Percentiles rank a stretch among this genome's conserved stretches.
Conservation (phyloP, 2,797 vertebrate genomes). For the Micromesistius poutassou region DNA sequence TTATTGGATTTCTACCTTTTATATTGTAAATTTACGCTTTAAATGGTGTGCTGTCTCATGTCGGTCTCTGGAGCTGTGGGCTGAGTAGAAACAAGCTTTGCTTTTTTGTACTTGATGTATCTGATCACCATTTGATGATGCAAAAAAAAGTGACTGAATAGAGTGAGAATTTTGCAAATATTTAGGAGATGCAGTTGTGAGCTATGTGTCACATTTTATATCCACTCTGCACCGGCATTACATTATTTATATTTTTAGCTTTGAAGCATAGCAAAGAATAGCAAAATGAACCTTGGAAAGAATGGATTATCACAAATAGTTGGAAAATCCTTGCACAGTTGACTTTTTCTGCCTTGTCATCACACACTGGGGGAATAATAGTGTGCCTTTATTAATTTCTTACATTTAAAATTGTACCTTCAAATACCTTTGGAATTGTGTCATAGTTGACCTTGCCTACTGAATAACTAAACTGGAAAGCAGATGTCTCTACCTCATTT, state of each 20-base stretch:
- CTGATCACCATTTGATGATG: neutral
- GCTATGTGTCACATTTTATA: too few relatives aligned
- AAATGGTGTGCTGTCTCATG: neutral
- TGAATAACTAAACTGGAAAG: neutral
- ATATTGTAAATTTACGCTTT: neutral
- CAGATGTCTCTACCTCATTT: slow-evolving; percentile 42
- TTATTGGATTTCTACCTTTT: neutral
- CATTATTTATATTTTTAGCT: too few relatives aligned
- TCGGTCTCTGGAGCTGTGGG: neutral
- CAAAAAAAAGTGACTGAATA: too few relatives aligned
- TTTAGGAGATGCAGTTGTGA: too few relatives aligned
- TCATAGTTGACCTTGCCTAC: neutral
- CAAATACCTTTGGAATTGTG: neutral
- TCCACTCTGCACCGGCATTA: too few relatives aligned
- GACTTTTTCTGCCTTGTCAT: neutral
- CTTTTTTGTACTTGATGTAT: slow-evolving; percentile 6
- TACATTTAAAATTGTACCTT: neutral
- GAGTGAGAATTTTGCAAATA: too few relatives aligned
- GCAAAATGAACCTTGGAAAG: neutral
- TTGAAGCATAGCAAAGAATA: too few relatives aligned
- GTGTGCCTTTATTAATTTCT: neutral
- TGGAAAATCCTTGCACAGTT: neutral
- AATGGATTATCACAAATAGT: neutral
- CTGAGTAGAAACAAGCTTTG: neutral
- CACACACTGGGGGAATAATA: neutral